Base-by-base conservation (phyloP, 2,888 invertebrate species). In the Pammene fasciana region DNA sequence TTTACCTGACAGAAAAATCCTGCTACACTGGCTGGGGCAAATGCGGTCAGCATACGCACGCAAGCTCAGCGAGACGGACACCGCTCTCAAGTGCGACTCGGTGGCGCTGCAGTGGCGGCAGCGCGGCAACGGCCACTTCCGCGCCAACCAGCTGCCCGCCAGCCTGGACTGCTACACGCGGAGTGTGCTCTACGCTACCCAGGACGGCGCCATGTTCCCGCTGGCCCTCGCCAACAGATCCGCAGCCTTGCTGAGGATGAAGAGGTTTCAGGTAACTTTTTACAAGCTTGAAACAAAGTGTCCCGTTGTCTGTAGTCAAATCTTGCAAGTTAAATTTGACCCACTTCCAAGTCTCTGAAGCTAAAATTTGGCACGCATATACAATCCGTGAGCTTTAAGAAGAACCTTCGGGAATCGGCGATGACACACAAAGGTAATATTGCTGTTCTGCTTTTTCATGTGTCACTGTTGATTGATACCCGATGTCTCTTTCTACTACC, bases 151-250 rank as follows among this genome's bases (percentile, higher is more conserved):
- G 45, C 88, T 94, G 57, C 77, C 88, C 11, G 89, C 92, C 5
- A 94, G 94, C 77, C 88, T 95, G 66, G 81, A 88, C 65, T 93
- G 90, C 56, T 96, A 96, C 77, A 94, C 94, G 0, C 93, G 94
- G 78, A 95, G 95, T 84, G 92, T 95, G 10, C 80, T 93, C 65
- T 94, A 91, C 79, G 95, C 96, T 6, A 84, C 89, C 13, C 89
- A 90, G 45, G 84, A 90, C 41, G 93, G 93, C 55, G 86, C 93
- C 11, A 94, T 94, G 83, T 94, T 94, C 75, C 87, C 94, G 0
- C 80, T 95, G 59, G 95, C 95, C 0, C 84, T 95, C 65, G 95
- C 95, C 0, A 96, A 96, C 77, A 91, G 96, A 81, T 96, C 96
- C 11, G 96, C 95, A 16, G 93, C 94, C 9, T 88, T 95, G 55